A percentile compares a stretch with the other conserved stretches of the same genome.
Conservation (phyloP, 2,888 invertebrate species). For the Diloba caeruleocephala region DNA sequence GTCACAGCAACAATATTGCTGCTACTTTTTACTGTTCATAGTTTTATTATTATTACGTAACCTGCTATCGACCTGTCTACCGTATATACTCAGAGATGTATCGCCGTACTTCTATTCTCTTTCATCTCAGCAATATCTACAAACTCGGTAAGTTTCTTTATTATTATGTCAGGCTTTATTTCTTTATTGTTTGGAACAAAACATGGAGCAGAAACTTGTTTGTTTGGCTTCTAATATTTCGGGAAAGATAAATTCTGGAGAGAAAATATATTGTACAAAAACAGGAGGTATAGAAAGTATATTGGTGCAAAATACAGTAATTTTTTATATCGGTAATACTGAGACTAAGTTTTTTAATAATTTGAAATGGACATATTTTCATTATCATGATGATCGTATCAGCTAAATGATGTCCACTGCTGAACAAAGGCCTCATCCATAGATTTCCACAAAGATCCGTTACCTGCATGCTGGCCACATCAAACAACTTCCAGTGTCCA, state of each 20-base stretch:
- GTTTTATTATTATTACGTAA: conserved; percentile 36
- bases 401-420: no score
- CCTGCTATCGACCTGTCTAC: conserved; percentile 37
- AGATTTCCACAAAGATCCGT: no score
- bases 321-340: no score
- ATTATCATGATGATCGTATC: no score
- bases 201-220: conserved; percentile 50
- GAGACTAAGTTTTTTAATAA: no score
- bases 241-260: conserved; percentile 32
- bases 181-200: conserved; percentile 57
- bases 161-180: conserved; percentile 57
- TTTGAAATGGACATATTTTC: no score
- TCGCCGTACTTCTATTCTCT: conserved; percentile 51
- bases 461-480: no score
- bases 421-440: no score
- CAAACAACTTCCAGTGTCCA: no score
- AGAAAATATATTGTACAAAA: conserved; percentile 30
- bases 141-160: conserved; percentile 59
- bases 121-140: conserved; percentile 58
- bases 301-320: no score
- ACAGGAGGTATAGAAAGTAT: conserved; percentile 6
- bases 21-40: conserved; percentile 17
- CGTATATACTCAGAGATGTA: conserved; percentile 32
- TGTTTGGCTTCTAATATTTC: conserved; percentile 47
- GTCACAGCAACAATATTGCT: conserved; percentile 14